phyloP scores from a whole-genome alignment of 2,797 vertebrate genomes.

The Gouania willdenowi region DNA sequence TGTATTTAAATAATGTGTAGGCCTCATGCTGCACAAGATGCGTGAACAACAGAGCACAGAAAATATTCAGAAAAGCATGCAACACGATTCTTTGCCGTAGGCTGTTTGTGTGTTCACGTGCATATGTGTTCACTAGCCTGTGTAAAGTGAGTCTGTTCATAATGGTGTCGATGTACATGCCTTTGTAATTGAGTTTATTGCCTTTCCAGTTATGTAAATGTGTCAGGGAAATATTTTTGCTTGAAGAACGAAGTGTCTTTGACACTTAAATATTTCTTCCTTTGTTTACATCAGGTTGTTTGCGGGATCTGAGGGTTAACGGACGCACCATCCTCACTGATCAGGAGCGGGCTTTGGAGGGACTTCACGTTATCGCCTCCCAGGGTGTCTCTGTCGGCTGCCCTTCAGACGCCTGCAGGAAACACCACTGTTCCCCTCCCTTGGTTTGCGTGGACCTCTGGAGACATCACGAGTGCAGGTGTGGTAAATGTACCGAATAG shows the following conservation, averaged over 20 bases:
- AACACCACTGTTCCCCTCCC: conserved; percentile 79
- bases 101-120: conserved; percentile 48
- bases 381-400: conserved; percentile 81
- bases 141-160: conserved; percentile 15
- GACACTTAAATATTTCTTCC: too few relatives aligned
- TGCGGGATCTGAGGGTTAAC: conserved; percentile 84
- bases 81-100: conserved; percentile 53
- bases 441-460: conserved; percentile 86
- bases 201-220: conserved; percentile 24
- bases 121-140: conserved; percentile 34
- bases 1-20: conserved; percentile 47
- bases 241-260: conserved; percentile 33
- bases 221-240: conserved; percentile 46
- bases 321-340: conserved; percentile 76
- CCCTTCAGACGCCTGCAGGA: conserved; percentile 82
- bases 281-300: conserved; percentile 81
- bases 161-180: conserved; percentile 7
- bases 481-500: conserved; percentile 24
- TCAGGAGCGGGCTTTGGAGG: conserved; percentile 59
- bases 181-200: conserved; percentile 20
- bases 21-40: conserved; percentile 20
- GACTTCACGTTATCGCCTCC: conserved; percentile 74
- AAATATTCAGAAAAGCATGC: conserved; percentile 27
- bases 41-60: conserved; percentile 41
- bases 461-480: conserved; percentile 90